Evolutionary conservation across 2,113 vertebrate genomes (phyloP).

Genomic region (Jaculus jaculus): DNA sequence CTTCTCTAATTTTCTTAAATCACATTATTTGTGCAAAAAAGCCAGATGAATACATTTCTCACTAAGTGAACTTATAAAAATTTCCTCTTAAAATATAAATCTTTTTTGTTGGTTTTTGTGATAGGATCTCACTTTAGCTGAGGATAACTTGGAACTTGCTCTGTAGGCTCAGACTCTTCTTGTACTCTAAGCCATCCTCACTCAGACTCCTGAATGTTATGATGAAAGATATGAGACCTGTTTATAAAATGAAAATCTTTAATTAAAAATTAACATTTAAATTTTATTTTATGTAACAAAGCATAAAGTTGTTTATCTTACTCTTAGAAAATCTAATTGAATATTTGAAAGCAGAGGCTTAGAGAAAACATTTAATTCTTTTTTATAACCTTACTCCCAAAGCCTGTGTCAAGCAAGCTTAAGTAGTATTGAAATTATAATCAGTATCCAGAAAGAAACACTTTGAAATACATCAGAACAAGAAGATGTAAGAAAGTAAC

Average conservation of each 20-base stretch:
- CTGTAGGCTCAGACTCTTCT: too few relatives aligned
- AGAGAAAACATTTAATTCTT: background rate
- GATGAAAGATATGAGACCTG: background rate
- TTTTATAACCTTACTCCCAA: background rate
- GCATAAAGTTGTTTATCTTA: background rate
- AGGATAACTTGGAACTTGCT: too few relatives aligned
- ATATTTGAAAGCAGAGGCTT: background rate
- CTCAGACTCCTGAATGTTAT: too few relatives aligned
- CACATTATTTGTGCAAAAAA: background rate
- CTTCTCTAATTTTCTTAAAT: background rate
- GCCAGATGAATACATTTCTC: background rate
- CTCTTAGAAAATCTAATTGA: background rate
- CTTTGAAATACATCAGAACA: background rate
- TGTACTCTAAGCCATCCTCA: too few relatives aligned
- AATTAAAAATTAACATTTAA: background rate
- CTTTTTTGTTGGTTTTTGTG: background rate
- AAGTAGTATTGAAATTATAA: background rate
- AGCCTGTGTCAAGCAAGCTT: background rate
- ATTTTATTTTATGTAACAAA: background rate
- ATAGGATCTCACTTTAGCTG: too few relatives aligned
- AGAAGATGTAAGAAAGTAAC: background rate
- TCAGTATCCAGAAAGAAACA: background rate
- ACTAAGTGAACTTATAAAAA: background rate
- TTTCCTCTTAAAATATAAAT: background rate
- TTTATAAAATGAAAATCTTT: conserved; percentile 29